Base-by-base conservation (phyloP, 2,888 invertebrate species). In the Calliopum simillimum region DNA sequence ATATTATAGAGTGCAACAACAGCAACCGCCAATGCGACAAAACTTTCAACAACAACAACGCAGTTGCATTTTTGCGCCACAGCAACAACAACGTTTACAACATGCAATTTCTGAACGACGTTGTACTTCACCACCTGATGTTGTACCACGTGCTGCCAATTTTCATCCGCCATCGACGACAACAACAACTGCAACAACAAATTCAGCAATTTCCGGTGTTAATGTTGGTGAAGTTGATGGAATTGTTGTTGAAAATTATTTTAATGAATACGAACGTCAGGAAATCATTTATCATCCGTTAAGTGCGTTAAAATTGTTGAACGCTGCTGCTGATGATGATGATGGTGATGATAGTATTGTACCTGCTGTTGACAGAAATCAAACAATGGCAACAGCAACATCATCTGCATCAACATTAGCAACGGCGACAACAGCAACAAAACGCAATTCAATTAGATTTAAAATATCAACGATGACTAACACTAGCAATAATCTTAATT, bases 181-280 rank as follows among this genome's bases (percentile, higher is more conserved):
- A 25, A 55, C 44, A 61, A 43, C 65, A 49, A 49, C 66, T 16
- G 44, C 49, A 8, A 4, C 19, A 8, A 33, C 33, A 65, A 47
- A 25, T 23, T 55, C 62, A 55, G 46, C 73, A 47, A 56, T 43
- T 23, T 19, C 21, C 21, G 41, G 21, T 43, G 23, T 33, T n/a
- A 8, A 43, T 19, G 47, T 46, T 58, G 56, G 46, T 49, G 65
- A 74, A 44, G 64, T 76, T 53, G 80, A 76, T 75, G 81, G 84
- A 76, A 84, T 84, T 77, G 79, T 84, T 79, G 84, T 84, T 73
- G 84, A 84, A 76, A 84, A 84, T 75, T 84, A 84, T 80, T 84
- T 84, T 75, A 83, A 84, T 77, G 84, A 84, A 80, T 84, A 84
- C 74, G 84, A 84, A 76, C 84, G 85, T 80, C 85, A 84, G 82